A percentile compares a stretch with the other conserved stretches of the same genome.
Conservation (phyloP, 2,888 invertebrate species). For the Acanthoscelides obtectus region DNA sequence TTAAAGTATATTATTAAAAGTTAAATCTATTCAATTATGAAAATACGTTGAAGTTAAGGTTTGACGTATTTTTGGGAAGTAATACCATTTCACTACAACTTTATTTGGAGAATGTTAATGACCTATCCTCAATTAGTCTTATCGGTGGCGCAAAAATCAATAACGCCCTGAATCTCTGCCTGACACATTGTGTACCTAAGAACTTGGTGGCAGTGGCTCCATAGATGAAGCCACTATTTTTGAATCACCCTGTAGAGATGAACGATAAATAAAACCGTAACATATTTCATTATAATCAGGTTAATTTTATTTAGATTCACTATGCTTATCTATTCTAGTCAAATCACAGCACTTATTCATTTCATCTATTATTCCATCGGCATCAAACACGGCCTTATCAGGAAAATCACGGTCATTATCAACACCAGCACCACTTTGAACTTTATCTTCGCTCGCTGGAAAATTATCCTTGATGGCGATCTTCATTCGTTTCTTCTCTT, state of each 20-base stretch:
- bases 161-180: no score
- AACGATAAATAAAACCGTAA: background rate
- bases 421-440: background rate
- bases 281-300: background rate
- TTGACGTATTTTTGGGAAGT: no score
- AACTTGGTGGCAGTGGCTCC: no score
- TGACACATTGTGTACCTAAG: no score
- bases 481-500: constrained; percentile 29
- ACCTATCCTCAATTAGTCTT: no score
- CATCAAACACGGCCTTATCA: constrained; percentile 4
- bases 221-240: no score
- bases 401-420: constrained; percentile 6
- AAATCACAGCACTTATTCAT: background rate
- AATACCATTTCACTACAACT: no score
- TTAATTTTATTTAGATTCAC: background rate
- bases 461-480: constrained; percentile 17
- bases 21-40: no score
- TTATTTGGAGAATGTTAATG: no score
- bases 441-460: constrained; percentile 1
- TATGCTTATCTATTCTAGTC: background rate
- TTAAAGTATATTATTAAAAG: no score
- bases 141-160: no score
- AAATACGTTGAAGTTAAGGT: no score
- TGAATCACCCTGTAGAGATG: background rate
- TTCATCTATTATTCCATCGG: background rate